These are phyloP conservation scores for Sitophilus oryzae DNA, from an alignment of 1,140 invertebrate species.

Conservation along the genomic window DNA sequence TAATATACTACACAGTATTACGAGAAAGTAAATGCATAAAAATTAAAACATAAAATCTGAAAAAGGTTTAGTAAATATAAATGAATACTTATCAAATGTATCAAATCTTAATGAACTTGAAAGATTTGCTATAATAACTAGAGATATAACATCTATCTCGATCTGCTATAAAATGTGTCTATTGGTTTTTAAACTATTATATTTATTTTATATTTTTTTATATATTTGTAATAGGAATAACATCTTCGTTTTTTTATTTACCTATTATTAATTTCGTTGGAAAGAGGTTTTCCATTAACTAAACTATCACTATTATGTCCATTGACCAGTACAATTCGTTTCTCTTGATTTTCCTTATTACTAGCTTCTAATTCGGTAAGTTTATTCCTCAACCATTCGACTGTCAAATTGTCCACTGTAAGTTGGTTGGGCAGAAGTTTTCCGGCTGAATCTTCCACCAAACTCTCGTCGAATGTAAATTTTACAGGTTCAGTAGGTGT, in stretches of 20 bases:
- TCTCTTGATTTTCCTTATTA: slow-evolving; percentile 63
- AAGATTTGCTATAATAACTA: too few species aligned
- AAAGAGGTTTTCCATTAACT: slow-evolving; percentile 37
- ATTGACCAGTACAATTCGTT: slow-evolving; percentile 42
- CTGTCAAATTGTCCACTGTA: slow-evolving; percentile 85
- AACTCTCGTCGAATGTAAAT: slow-evolving; percentile 77
- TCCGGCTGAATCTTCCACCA: slow-evolving; percentile 77
- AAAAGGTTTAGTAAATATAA: too few species aligned
- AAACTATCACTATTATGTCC: slow-evolving; percentile 24
- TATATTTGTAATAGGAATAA: too few species aligned
- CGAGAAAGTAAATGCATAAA: too few species aligned
- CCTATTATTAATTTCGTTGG: slow-evolving; percentile 38
- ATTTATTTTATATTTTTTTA: too few species aligned
- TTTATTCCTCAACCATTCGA: slow-evolving; percentile 76
- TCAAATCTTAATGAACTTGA: too few species aligned
- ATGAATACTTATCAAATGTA: too few species aligned
- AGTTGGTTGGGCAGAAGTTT: slow-evolving; percentile 75
- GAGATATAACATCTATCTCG: too few species aligned
- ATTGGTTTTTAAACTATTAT: too few species aligned
- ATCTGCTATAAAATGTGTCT: too few species aligned
- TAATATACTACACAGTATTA: too few species aligned
- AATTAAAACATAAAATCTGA: too few species aligned
- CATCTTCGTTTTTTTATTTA: slow-evolving; percentile 23
- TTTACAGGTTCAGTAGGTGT: slow-evolving; percentile 63
- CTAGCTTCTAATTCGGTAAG: slow-evolving; percentile 67